Percentiles rank a stretch among this genome's conserved stretches.
Conservation (phyloP, 2,888 invertebrate species). For the Oegoconia quadripuncta region DNA sequence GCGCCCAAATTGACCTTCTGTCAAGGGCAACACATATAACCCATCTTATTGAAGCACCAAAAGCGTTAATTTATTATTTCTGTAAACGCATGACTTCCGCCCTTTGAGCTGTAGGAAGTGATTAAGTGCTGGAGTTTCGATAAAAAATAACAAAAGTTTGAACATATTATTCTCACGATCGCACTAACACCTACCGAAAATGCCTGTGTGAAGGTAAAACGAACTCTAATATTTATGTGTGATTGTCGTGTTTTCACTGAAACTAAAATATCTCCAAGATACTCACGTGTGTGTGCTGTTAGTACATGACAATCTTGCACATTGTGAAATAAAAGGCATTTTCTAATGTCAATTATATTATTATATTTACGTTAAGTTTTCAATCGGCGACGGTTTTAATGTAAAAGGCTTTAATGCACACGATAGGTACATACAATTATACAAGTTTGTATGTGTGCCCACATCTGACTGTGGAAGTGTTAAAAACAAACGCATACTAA, state of each 20-base stretch:
- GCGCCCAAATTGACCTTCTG: constrained; percentile 60
- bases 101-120: constrained; percentile 74
- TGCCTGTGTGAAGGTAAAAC: constrained; percentile 47
- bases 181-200: constrained; percentile 49
- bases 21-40: constrained; percentile 52
- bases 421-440: constrained; percentile 25
- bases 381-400: constrained; percentile 47
- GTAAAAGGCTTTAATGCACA: constrained; percentile 40
- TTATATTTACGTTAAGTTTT: constrained; percentile 36
- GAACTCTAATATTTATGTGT: constrained; percentile 28
- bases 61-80: constrained; percentile 69
- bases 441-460: constrained; percentile 30
- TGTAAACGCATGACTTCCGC: constrained; percentile 72
- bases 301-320: constrained; percentile 10
- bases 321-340: constrained; percentile 22
- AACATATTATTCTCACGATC: constrained; percentile 60
- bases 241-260: constrained; percentile 23
- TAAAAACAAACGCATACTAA: constrained; percentile 68
- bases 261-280: constrained; percentile 2
- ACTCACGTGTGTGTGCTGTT: constrained; percentile 13
- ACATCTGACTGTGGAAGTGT: constrained; percentile 46
- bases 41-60: constrained; percentile 55
- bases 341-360: constrained; percentile 31
- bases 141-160: constrained; percentile 66
- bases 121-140: constrained; percentile 60